phyloP scores from a whole-genome alignment of 2,888 invertebrate species.

The Sinodicranocentrus sp. region DNA sequence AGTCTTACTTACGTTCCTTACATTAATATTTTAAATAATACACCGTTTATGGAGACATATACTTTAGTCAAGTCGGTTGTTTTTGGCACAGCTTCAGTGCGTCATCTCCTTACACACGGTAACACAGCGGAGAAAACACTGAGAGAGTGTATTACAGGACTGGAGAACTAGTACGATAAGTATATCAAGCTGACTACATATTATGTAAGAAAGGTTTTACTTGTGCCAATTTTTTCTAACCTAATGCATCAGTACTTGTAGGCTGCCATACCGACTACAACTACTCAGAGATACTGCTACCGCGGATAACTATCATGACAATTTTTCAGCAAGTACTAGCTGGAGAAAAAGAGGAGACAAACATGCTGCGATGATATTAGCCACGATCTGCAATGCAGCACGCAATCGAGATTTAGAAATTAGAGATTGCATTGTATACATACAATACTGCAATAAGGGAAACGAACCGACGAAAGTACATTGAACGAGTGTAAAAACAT shows the following conservation, averaged over 20 bases:
- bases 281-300: slow-evolving; percentile 18
- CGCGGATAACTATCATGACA: slow-evolving; percentile 40
- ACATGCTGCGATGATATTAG: slow-evolving; percentile 31
- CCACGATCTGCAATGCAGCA: slow-evolving; percentile 65
- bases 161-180: slow-evolving; percentile 4
- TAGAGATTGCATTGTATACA: slow-evolving; percentile 8
- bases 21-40: no score
- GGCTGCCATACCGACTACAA: no score
- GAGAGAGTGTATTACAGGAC: no score
- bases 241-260: slow-evolving; percentile 35
- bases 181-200: slow-evolving; percentile 13
- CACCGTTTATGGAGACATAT: no score
- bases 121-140: background rate
- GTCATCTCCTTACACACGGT: slow-evolving; percentile 12
- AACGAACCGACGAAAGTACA: slow-evolving; percentile 7
- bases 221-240: slow-evolving; percentile 38
- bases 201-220: background rate
- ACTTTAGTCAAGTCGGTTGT: no score
- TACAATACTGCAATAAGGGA: background rate
- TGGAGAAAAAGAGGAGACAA: slow-evolving; percentile 23
- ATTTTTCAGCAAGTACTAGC: slow-evolving; percentile 23
- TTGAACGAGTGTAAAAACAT: background rate
- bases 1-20: no score
- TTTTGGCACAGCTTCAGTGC: slow-evolving; percentile 60
- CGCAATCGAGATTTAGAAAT: slow-evolving; percentile 48